Evolutionary conservation across 2,888 invertebrate genomes (phyloP).

Genomic region (Nyleta sp.): DNA sequence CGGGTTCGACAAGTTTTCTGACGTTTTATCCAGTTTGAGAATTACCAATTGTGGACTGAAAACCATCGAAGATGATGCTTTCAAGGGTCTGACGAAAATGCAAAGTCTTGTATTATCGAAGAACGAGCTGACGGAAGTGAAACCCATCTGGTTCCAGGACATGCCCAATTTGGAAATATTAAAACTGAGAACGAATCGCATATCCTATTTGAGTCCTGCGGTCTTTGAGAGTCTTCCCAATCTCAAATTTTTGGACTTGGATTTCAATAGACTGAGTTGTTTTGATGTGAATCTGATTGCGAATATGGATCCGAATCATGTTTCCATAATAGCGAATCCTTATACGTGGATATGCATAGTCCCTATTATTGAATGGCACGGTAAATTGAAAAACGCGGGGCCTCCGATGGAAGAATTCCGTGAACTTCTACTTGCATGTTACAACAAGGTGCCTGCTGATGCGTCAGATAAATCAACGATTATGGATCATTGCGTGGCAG

Average conservation of each 20-base stretch:
- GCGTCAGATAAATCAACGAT: background rate
- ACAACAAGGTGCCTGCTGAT: constrained; percentile 7
- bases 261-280: constrained; percentile 13
- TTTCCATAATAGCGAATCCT: constrained; percentile 1
- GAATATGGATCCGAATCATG: background rate
- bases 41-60: background rate
- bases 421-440: background rate
- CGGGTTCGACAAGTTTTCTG: constrained; percentile 7
- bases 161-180: constrained; percentile 9
- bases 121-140: constrained; percentile 31
- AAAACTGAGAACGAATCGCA: background rate
- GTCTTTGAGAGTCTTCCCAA: constrained; percentile 9
- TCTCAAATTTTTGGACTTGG: constrained; percentile 1
- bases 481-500: constrained; percentile 16
- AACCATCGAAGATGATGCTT: constrained; percentile 44
- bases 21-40: background rate
- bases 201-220: background rate
- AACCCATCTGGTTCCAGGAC: constrained; percentile 34
- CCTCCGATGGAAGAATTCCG: background rate
- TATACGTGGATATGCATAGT: constrained; percentile 22
- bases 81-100: constrained; percentile 27
- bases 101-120: background rate
- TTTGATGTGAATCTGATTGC: constrained; percentile 1
- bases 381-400: background rate
- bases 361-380: constrained; percentile 3